phyloP scores from a whole-genome alignment of 2,113 vertebrate species.

The Lipotes vexillifer region DNA sequence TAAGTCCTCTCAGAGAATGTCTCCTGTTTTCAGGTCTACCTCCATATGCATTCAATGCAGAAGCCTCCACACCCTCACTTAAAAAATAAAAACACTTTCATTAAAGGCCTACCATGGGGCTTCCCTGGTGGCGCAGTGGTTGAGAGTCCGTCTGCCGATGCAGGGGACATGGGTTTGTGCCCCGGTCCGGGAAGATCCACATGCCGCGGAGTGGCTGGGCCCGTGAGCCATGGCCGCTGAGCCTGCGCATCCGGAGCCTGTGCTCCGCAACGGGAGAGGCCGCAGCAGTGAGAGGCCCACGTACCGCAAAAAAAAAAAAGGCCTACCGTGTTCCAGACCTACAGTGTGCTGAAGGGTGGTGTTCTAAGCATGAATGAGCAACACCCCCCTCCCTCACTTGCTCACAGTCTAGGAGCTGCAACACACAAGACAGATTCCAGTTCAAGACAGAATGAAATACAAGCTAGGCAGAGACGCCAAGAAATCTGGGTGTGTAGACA shows the following conservation, averaged over 20 bases:
- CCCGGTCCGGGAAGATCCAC: too few relatives aligned
- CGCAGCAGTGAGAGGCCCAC: too few relatives aligned
- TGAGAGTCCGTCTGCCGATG: too few relatives aligned
- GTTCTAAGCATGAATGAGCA: not conserved
- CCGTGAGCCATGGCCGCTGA: too few relatives aligned
- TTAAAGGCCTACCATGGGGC: not conserved
- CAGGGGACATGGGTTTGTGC: too few relatives aligned
- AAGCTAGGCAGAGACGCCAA: not conserved
- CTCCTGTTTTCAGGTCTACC: not conserved
- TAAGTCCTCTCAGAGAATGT: not conserved
- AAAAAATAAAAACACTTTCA: not conserved
- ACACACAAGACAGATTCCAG: not conserved
- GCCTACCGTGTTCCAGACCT: not conserved
- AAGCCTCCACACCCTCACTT: not conserved
- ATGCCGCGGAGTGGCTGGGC: too few relatives aligned
- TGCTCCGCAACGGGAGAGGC: too few relatives aligned
- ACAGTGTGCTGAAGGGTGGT: not conserved
- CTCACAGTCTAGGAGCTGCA: not conserved
- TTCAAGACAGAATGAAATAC: not conserved
- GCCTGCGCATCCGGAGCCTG: too few relatives aligned
- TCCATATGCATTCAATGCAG: not conserved
- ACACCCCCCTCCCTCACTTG: not conserved
- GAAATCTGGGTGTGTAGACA: not conserved
- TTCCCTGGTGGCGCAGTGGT: too few relatives aligned
- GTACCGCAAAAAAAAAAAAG: not conserved